Evolutionary conservation across 2,888 invertebrate genomes (phyloP).

Genomic region (Odontocolon sp.): DNA sequence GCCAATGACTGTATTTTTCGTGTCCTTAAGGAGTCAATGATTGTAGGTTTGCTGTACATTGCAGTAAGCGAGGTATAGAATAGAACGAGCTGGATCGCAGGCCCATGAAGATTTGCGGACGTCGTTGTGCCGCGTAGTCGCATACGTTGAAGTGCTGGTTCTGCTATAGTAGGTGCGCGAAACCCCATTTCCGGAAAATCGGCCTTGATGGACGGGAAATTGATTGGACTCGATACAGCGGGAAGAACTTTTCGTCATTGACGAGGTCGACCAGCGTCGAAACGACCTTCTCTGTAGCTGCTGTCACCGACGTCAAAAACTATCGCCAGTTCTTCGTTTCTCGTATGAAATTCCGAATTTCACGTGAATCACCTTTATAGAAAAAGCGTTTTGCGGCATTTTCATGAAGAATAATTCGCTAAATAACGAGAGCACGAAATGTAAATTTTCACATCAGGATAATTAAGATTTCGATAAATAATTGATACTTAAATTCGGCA

Average conservation of each 20-base stretch:
- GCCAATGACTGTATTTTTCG: too few species aligned
- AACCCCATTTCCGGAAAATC: constrained; percentile 59
- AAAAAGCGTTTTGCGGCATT: too few species aligned
- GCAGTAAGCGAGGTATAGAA: background rate
- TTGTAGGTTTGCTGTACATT: background rate
- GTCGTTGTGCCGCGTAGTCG: background rate
- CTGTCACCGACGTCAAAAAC: constrained; percentile 11
- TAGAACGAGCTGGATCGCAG: background rate
- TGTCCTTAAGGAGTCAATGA: background rate
- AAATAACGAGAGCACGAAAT: too few species aligned
- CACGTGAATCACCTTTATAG: too few species aligned
- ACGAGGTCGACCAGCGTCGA: constrained; percentile 27
- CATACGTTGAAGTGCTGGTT: background rate
- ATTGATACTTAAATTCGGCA: too few species aligned
- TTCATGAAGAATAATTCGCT: too few species aligned
- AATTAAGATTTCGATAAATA: too few species aligned
- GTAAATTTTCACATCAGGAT: too few species aligned
- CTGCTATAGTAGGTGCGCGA: constrained; percentile 29
- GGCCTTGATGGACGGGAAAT: constrained; percentile 55
- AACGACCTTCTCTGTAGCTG: constrained; percentile 14
- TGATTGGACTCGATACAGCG: constrained; percentile 56
- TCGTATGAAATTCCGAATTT: too few species aligned
- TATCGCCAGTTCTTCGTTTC: background rate
- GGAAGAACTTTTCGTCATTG: constrained; percentile 48
- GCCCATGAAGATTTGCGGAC: constrained; percentile 17